Conservation (phyloP, 2,888 invertebrate species). For the Apamea sordens region DNA sequence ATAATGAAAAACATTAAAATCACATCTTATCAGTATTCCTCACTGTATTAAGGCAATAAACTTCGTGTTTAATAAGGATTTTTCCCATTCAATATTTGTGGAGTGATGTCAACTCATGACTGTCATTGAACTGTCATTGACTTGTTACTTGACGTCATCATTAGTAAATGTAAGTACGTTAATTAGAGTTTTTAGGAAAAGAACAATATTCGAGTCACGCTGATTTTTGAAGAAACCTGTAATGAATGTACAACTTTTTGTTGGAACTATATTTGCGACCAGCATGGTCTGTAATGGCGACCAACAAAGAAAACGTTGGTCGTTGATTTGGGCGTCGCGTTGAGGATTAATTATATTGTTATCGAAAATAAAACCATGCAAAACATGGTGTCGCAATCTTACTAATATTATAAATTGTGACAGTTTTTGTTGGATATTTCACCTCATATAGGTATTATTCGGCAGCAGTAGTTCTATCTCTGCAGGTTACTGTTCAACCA, state of each 20-base stretch:
- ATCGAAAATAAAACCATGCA: not conserved
- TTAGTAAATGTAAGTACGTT: slow-evolving; percentile 9
- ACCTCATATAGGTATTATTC: not conserved
- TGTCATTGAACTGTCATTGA: slow-evolving; percentile 33
- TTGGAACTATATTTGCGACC: not conserved
- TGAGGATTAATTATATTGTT: not conserved
- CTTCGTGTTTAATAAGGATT: not conserved
- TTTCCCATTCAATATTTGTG: slow-evolving; percentile 7
- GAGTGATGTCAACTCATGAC: not conserved
- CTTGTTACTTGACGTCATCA: slow-evolving; percentile 3
- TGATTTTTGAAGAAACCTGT: not conserved
- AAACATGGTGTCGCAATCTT: not conserved
- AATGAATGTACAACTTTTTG: not conserved
- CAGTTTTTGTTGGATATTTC: not conserved
- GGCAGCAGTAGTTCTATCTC: not conserved
- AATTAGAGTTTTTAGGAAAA: not conserved
- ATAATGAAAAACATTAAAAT: not conserved
- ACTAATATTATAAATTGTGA: not conserved
- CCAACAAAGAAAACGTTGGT: not conserved
- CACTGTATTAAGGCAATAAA: slow-evolving; percentile 2
- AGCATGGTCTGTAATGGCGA: not conserved
- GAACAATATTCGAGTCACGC: not conserved
- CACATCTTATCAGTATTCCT: slow-evolving; percentile 10
- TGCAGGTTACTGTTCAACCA: slow-evolving; percentile 1
- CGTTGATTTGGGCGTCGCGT: not conserved